Evolutionary conservation across 2,797 vertebrate species (phyloP).

Genomic region (Anabacerthia variegaticeps): DNA sequence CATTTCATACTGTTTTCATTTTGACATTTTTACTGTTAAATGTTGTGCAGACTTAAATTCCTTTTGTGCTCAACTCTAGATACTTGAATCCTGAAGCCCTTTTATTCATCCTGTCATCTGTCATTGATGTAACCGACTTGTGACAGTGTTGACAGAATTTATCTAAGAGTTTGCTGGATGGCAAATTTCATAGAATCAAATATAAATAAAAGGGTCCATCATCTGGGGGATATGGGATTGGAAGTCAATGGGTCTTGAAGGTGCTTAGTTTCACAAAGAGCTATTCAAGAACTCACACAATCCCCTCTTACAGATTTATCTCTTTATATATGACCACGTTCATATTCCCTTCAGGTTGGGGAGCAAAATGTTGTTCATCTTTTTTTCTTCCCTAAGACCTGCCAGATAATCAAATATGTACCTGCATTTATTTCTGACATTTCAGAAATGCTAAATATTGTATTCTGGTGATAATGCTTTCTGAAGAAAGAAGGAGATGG

Average conservation of each 20-base stretch:
- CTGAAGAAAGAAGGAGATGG: slow-evolving; percentile 43
- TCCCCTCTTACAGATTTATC: background rate
- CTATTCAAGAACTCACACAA: background rate
- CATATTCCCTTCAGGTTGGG: slow-evolving; percentile 11
- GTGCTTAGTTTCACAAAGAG: slow-evolving; percentile 35
- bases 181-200: slow-evolving; percentile 29
- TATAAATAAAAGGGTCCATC: slow-evolving; percentile 39
- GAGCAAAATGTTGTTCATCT: background rate
- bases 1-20: background rate
- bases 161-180: slow-evolving; percentile 32
- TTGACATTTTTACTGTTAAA: slow-evolving; percentile 12
- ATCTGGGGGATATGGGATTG: background rate
- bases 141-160: slow-evolving; percentile 45
- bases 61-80: slow-evolving; percentile 3
- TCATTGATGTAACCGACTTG: slow-evolving; percentile 36
- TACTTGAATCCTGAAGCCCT: slow-evolving; percentile 2
- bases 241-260: slow-evolving; percentile 7
- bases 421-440: slow-evolving; percentile 57
- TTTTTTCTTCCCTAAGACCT: slow-evolving; percentile 18
- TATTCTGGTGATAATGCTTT: slow-evolving; percentile 54
- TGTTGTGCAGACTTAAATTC: background rate
- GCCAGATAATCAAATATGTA: slow-evolving; percentile 52
- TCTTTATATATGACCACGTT: background rate
- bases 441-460: slow-evolving; percentile 60
- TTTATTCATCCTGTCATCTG: slow-evolving; percentile 33